Conservation (phyloP, 2,888 invertebrate species). For the Cephalotes varians region DNA sequence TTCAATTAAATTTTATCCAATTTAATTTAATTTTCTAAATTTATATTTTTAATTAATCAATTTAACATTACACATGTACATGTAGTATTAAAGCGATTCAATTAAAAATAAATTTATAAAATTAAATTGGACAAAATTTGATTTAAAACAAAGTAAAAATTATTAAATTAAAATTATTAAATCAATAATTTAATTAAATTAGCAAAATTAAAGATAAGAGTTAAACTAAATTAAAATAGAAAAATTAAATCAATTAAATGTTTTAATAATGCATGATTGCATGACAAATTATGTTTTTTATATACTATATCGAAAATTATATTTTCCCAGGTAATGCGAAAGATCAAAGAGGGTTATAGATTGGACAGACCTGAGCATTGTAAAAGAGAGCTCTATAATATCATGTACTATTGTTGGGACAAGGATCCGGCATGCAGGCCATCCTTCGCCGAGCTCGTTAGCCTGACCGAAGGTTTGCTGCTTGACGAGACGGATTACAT, state of each 20-base stretch:
- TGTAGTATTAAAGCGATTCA: neutral
- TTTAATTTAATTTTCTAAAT: too few relatives aligned
- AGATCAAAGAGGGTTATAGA: constrained; percentile 93
- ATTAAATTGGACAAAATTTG: neutral
- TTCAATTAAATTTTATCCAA: neutral
- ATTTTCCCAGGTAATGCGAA: constrained; percentile 89
- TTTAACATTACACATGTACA: too few relatives aligned
- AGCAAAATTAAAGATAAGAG: neutral
- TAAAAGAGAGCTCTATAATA: constrained; percentile 95
- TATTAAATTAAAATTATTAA: neutral
- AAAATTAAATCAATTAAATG: neutral
- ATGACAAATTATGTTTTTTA: neutral
- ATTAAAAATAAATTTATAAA: neutral
- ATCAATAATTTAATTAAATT: neutral
- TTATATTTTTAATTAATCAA: too few relatives aligned
- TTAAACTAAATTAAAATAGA: neutral
- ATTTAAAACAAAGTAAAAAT: neutral
- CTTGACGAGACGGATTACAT: constrained; percentile 97
- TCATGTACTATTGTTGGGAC: constrained; percentile 99
- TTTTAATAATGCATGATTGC: neutral
- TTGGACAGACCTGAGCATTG: constrained; percentile 98
- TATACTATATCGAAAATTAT: neutral
- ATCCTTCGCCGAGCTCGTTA: constrained; percentile 93
- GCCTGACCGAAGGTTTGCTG: constrained; percentile 93
- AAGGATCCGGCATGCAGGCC: constrained; percentile 94